phyloP scores from a whole-genome alignment of 2,113 vertebrate genomes.

The Microtus oregoni region DNA sequence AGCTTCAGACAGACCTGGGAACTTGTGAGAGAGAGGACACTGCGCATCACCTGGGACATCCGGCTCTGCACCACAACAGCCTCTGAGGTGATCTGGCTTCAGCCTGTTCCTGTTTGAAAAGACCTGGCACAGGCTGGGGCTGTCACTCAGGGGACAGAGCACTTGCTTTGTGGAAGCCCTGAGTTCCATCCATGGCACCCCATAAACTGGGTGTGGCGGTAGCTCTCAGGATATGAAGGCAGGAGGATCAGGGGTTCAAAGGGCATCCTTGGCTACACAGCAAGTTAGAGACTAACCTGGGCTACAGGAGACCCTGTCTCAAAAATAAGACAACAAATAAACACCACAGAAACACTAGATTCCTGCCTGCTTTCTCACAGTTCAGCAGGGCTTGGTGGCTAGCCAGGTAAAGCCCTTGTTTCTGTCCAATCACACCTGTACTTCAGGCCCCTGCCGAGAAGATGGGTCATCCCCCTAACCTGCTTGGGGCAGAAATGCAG shows the following conservation, averaged over 20 bases:
- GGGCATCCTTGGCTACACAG: no score
- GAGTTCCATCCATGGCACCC: neutral
- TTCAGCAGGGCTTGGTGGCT: neutral
- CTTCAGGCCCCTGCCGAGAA: fast-evolving
- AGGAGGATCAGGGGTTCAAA: neutral
- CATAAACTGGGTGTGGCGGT: no score
- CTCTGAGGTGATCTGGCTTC: neutral
- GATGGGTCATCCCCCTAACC: conserved; percentile 61
- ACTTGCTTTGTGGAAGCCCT: neutral
- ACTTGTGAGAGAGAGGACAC: neutral
- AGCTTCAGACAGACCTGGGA: neutral
- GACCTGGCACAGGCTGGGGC: no score
- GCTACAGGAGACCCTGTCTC: neutral
- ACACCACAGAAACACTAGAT: neutral
- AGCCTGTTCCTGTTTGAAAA: neutral
- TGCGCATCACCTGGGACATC: fast-evolving
- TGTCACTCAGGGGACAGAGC: neutral
- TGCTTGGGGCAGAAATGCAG: conserved; percentile 85
- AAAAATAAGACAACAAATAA: neutral
- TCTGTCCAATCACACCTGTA: neutral
- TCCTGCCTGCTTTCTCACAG: fast-evolving
- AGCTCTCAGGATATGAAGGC: neutral
- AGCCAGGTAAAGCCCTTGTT: neutral
- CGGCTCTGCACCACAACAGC: neutral
- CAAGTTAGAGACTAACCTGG: neutral